Conservation (phyloP, 2,888 invertebrate genomes). For the Phorcus lineatus region DNA sequence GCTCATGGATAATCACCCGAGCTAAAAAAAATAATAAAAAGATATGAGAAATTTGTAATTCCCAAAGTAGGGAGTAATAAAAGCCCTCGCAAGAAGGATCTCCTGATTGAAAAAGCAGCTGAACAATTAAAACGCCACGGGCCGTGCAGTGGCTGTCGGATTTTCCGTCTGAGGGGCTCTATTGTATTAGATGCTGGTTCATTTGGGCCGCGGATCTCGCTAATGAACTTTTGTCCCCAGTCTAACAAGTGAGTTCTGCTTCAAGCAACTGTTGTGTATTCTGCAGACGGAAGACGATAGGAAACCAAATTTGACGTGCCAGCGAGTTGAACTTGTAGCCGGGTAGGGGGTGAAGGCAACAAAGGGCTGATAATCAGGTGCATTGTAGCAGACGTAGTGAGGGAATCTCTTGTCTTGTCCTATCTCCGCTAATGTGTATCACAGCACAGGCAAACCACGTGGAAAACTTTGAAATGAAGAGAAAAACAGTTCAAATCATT, state of each 20-base stretch:
- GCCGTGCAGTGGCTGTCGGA: not conserved
- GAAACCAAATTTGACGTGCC: conserved; percentile 9
- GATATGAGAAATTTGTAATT: conserved; percentile 22
- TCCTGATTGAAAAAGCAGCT: not conserved
- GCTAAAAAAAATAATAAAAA: conserved; percentile 21
- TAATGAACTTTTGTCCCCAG: conserved; percentile 20
- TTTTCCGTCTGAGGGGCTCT: not conserved
- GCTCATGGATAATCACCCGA: conserved; percentile 13
- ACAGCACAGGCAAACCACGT: not conserved
- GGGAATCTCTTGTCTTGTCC: too few relatives aligned
- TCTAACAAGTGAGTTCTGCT: conserved; percentile 11
- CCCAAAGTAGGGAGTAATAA: conserved; percentile 16
- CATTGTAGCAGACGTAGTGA: not conserved
- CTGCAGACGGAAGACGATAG: not conserved
- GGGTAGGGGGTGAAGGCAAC: not conserved
- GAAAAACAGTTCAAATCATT: too few relatives aligned
- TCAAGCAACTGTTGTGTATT: conserved; percentile 14
- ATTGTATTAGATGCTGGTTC: conserved; percentile 20
- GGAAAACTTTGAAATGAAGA: too few relatives aligned
- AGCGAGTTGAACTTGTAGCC: not conserved
- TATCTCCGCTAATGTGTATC: not conserved
- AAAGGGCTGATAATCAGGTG: not conserved
- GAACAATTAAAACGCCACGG: conserved; percentile 19
- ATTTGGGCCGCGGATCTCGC: not conserved
- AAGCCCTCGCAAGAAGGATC: conserved; percentile 1